Evolutionary conservation across 2,888 invertebrate species (phyloP), one percentile per base, ranked within the genome.

Genomic region (Scaeva pyrastri): DNA sequence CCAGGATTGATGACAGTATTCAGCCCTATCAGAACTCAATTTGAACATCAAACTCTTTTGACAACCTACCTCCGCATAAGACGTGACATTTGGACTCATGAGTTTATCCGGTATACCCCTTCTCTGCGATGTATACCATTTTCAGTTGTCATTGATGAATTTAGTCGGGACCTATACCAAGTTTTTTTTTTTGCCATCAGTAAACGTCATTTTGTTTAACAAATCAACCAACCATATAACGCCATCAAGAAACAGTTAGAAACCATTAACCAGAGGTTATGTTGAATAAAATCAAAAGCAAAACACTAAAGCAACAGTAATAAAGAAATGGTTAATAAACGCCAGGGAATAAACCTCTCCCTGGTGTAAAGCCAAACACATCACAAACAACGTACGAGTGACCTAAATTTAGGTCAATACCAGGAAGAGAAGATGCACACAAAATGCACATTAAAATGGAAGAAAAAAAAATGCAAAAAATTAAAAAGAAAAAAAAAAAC

Each of bases 341-440:
- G 60, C 72, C 41, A 73, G 58, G 73, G 71, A 77, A 82, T 77
- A 73, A 74, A 70, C 5, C 73, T 58, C 73, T 76, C 77, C 45
- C 41, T 62, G n/a, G n/a, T n/a, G n/a, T 62, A 60, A 66, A 23
- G 26, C 21, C 68, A 39, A 45, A 50, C 56, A 64, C 58, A 72
- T 31, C 64, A 72, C 78, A 77, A 58, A 70, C 74, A 41, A 76
- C 85, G 85, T 82, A 87, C 88, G 88, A 90, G 90, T 90, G 90
- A 90, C 90, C 90, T 90, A 89, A 89, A 90, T 90, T 90, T 90
- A 88, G 90, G 90, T 90, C 90, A 90, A 62, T 45, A 90, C 88
- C 90, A 90, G 90, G 89, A 89, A 89, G 89, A 88, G 75, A 80
- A 81, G 87, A 86, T 82, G 77, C 81, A 60, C 66, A 31, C 66